These are phyloP conservation scores for Drosophila peninsularis DNA, from an alignment of 2,888 invertebrate genomes.

Conservation along the genomic window DNA sequence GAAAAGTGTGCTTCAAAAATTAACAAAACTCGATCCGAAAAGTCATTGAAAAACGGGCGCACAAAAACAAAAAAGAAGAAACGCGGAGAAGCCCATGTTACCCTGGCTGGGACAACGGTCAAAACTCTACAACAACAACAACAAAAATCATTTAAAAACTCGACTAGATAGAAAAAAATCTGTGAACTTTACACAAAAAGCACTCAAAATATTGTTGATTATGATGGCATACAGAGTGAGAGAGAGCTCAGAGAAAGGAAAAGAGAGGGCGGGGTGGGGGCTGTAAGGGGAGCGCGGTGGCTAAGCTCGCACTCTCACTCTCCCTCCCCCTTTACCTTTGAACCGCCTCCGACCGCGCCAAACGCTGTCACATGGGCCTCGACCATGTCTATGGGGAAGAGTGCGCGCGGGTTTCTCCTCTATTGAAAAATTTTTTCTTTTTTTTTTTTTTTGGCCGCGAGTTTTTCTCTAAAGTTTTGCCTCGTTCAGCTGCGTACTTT, in stretches of 20 bases:
- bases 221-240: conserved; percentile 37
- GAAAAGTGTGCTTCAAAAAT: conserved; percentile 52
- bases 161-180: conserved; percentile 45
- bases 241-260: neutral
- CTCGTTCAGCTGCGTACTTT: conserved; percentile 12
- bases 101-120: conserved; percentile 22
- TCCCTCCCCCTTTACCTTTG: neutral
- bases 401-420: neutral
- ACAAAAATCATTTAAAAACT: conserved; percentile 25
- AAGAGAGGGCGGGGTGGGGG: neutral
- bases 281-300: no score
- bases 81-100: conserved; percentile 7
- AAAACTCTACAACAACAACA: conserved; percentile 26
- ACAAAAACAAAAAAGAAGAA: conserved; percentile 1
- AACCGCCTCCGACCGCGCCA: conserved; percentile 1
- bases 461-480: conserved; percentile 29
- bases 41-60: conserved; percentile 55
- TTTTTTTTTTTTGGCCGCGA: conserved; percentile 36
- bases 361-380: conserved; percentile 38
- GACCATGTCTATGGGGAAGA: conserved; percentile 20
- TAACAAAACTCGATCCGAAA: conserved; percentile 64
- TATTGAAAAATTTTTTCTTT: conserved; percentile 38
- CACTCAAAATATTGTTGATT: conserved; percentile 78
- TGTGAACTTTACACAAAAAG: conserved; percentile 69
- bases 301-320: no score